A percentile compares a stretch with the other conserved stretches of the same genome.
These are phyloP conservation scores for Oncopeltus fasciatus DNA, from an alignment of 1,140 invertebrate genomes.

Conservation along the genomic window DNA sequence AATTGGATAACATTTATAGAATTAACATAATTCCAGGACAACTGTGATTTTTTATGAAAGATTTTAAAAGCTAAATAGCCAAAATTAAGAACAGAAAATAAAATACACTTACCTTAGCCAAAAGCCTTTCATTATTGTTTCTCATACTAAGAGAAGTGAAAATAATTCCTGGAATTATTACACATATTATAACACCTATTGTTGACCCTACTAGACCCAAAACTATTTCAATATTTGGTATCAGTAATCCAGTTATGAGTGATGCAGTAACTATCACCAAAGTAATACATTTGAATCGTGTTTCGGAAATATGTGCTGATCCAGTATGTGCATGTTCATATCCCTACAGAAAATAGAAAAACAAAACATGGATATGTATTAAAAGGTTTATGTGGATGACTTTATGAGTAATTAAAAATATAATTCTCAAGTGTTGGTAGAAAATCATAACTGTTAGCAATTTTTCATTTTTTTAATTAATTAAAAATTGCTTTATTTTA, in stretches of 20 bases:
- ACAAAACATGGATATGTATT: neutral
- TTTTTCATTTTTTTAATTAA: too few relatives aligned
- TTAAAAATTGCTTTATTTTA: too few relatives aligned
- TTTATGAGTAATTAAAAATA: too few relatives aligned
- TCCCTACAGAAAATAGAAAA: neutral
- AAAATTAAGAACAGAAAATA: too few relatives aligned
- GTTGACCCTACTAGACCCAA: conserved; percentile 84
- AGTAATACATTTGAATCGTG: conserved; percentile 64
- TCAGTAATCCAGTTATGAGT: conserved; percentile 55
- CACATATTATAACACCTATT: conserved; percentile 84
- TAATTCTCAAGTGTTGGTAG: too few relatives aligned
- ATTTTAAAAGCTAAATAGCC: too few relatives aligned
- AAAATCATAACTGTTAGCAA: too few relatives aligned
- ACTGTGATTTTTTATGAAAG: too few relatives aligned
- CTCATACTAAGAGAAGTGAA: conserved; percentile 56
- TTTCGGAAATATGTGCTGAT: conserved; percentile 55
- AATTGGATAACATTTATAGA: too few relatives aligned
- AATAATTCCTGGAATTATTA: conserved; percentile 74
- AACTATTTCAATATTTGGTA: conserved; percentile 84
- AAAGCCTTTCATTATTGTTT: conserved; percentile 53
- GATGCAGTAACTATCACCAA: conserved; percentile 58
- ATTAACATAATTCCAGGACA: too few relatives aligned
- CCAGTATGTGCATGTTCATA: conserved; percentile 28
- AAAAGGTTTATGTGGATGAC: too few relatives aligned
- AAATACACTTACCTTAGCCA: conserved; percentile 50